Evolutionary conservation across 1,140 invertebrate genomes (phyloP), one percentile per base, ranked within the genome.

Genomic region (Drosophila nebulosa): DNA sequence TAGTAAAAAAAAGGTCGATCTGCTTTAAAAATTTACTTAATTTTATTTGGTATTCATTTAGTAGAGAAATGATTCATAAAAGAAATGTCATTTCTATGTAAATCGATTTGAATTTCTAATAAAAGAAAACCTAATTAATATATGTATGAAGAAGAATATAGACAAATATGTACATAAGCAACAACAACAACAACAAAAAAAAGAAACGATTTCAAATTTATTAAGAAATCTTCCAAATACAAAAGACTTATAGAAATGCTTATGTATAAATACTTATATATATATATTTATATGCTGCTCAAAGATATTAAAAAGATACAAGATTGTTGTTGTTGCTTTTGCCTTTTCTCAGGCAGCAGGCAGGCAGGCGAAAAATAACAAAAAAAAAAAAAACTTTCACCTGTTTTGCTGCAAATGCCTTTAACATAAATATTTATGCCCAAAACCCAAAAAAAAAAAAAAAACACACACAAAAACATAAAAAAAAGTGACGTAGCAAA

Each of bases 351-450:
- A 74, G 64, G 70, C 52, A 61, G 35, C 32, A 12, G 32, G 18
- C 39, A 16, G 36, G 36, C 36, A 39, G n/a, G n/a, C n/a, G n/a
- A n/a, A n/a, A n/a, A n/a, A n/a, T n/a, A n/a, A n/a, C n/a, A 30
- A 30, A 32, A 39, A 36, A 42, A 42, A 42, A 42, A 59, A 39
- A 57, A 73, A 73, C 70, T 73, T 73, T 73, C 70, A 73, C 70
- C 70, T 73, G 70, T 68, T 68, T 68, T 35, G 52, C 52, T 61
- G 39, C 53, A 58, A 57, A 72, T 50, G 42, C 70, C 61, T 73
- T 73, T 51, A 64, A 68, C 70, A 75, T 75, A 75, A 75, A 75
- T 75, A 75, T 75, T 75, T 75, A 75, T 75, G 73, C 53, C 46
- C 72, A 75, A 75, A 74, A 73, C 51, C 39, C 51, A 53, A 32